Evolutionary conservation across 2,888 invertebrate genomes (phyloP), one percentile per base, ranked within the genome.

Genomic region (Nomada lathburiana): DNA sequence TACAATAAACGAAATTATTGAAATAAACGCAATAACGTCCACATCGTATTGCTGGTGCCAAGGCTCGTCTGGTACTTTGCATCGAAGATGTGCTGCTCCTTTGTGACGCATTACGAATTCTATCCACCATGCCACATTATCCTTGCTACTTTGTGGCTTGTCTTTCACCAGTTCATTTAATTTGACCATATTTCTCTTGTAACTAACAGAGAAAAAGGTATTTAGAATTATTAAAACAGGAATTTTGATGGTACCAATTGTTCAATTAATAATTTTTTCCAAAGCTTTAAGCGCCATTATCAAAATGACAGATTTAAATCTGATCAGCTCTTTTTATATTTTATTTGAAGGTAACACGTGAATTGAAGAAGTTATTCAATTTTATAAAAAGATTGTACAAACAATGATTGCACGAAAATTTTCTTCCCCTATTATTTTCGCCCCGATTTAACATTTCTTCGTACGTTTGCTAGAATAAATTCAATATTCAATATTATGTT

Each of bases 31-130:
- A 13, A 89, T 79, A 20, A 90, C 77, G 42, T 90, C 89, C 67
- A 82, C 80, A 50, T 90, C 87, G 11, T 84, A 84, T 81, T 84
- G 77, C 50, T 76, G 80, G 67, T 89, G 87, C 86, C 89, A 88
- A 2, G 86, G 76, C 9, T 86, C 77, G 53, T 89, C 67, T 9
- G 55, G 62, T 20, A 77, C 74, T 42, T 65, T 84, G 52, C 62
- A 85, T 20, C 71, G 81, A 11, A 90, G 80, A 74, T 88, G 85
- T 59, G 83, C 69, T 1, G 83, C 80, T 16, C 89, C 89, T 75
- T 86, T 87, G 64, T 89, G 82, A 47, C 89, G 84, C 73, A 90
- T 89, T 23, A 89, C 89, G 71, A 85, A 85, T 62, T 91, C 90
- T n/a, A 86, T 82, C 90, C 89, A 89, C 87, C 84, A 89, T 20